Percentiles rank a stretch among this genome's conserved stretches.
Conservation (phyloP, 2,888 invertebrate genomes). For the Encarsia formosa region DNA sequence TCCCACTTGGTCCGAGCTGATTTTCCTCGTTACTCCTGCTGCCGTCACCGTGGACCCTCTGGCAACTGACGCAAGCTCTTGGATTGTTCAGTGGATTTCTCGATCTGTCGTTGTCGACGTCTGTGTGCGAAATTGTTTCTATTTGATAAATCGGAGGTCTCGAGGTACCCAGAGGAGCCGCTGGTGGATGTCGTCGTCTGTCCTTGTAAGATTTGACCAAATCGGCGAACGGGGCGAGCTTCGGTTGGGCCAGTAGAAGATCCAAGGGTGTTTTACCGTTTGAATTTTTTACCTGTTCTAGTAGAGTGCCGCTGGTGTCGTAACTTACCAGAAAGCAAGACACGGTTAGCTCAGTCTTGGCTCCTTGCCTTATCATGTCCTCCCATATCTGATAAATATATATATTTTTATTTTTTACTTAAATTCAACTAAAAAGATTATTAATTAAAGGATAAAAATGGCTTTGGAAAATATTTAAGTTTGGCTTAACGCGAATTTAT, state of each 20-base stretch:
- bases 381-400: constrained; percentile 52
- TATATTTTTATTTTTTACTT: too few species aligned
- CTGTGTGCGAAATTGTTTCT: constrained; percentile 29
- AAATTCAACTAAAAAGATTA: constrained; percentile 2
- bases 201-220: constrained; percentile 52
- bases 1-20: constrained; percentile 33
- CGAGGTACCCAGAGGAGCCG: too few species aligned
- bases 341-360: constrained; percentile 57
- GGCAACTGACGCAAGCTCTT: constrained; percentile 32
- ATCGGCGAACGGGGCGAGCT: constrained; percentile 54
- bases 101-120: constrained; percentile 22
- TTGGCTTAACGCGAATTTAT: too few species aligned
- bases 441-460: neutral
- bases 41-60: neutral
- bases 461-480: too few species aligned
- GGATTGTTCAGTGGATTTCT: constrained; percentile 25
- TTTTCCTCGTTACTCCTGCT: constrained; percentile 25
- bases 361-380: constrained; percentile 42
- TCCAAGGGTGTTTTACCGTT: constrained; percentile 69
- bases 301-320: constrained; percentile 35
- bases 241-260: constrained; percentile 54
- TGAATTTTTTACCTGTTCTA: constrained; percentile 56
- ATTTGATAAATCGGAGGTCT: constrained; percentile 24
- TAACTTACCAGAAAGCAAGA: constrained; percentile 65
- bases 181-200: neutral